Evolutionary conservation across 2,113 vertebrate genomes (phyloP).

Genomic region (Actinemys pallida): DNA sequence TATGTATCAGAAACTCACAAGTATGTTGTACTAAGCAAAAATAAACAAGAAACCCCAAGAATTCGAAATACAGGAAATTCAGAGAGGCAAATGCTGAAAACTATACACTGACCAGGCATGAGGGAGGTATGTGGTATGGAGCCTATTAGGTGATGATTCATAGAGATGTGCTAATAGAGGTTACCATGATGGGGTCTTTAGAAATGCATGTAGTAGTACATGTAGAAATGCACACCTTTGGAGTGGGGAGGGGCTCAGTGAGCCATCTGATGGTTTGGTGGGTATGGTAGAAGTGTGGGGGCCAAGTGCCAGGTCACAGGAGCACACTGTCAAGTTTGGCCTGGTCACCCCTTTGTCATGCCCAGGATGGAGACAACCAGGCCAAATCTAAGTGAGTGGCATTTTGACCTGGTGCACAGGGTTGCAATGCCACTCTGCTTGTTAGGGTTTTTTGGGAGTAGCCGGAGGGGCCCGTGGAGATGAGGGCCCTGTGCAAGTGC

Average conservation of each 20-base stretch:
- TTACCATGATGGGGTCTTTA: background rate
- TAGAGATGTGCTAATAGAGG: background rate
- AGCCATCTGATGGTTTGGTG: background rate
- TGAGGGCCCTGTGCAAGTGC: no score
- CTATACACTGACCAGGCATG: no score
- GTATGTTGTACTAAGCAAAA: background rate
- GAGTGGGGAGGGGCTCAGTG: background rate
- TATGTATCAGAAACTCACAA: background rate
- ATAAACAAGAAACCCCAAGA: background rate
- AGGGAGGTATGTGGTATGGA: accelerated
- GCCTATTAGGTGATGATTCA: background rate
- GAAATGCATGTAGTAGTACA: background rate
- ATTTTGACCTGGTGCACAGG: background rate
- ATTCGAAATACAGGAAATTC: background rate
- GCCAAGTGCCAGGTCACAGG: background rate
- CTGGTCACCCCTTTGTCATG: background rate
- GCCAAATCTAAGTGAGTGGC: background rate
- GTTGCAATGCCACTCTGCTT: background rate
- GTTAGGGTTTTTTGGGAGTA: background rate
- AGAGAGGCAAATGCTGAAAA: background rate
- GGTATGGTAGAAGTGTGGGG: background rate
- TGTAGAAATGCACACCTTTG: background rate
- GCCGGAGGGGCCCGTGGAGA: accelerated
- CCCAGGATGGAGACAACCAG: background rate
- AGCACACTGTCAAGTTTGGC: background rate